Evolutionary conservation across 2,888 invertebrate species (phyloP), one percentile per base, ranked within the genome.

Genomic region (Hyppa rectilinea): DNA sequence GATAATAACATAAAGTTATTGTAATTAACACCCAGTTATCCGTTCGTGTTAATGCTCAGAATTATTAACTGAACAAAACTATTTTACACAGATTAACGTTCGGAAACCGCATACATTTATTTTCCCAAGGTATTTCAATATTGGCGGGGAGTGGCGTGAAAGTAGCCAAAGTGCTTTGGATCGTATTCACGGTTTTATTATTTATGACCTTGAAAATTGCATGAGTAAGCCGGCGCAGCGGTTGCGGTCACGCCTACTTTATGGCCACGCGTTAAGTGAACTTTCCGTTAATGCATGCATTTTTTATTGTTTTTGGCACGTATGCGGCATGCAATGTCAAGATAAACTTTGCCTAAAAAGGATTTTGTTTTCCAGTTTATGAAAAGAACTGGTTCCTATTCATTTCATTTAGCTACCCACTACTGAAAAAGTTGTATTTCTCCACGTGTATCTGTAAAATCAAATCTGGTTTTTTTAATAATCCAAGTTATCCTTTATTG

Each of bases 181-280:
- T 92, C 90, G 92, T 92, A 91, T 93, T 94, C 92, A 92, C 91
- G 91, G 91, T 92, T 94, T 92, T 93, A 95, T 96, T 95, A 96
- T 95, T 96, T 95, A 96, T 91, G 94, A 93, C 93, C 94, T 94
- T 95, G 95, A 95, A 95, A 95, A 95, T 95, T 95, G 95, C 95
- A 94, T 89, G 93, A 92, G 92, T 92, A 93, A 92, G 92, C 94
- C 92, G 89, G 92, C 91, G 92, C 93, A 91, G 94, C 92, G 92
- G 94, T 92, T 94, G 95, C 87, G 95, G 94, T 93, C 89, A 92
- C 94, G 92, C 94, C 93, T 93, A 91, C 91, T 95, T 95, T 95
- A 95, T 94, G 90, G 91, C 88, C 90, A 91, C 88, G 91, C 92
- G 91, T 92, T 92, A 93, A 93, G 92, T 91, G 92, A 91, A 91